Percentiles rank a stretch among this genome's conserved stretches.
Conservation (phyloP, 1,140 invertebrate species). For the Drosophila pachea region DNA sequence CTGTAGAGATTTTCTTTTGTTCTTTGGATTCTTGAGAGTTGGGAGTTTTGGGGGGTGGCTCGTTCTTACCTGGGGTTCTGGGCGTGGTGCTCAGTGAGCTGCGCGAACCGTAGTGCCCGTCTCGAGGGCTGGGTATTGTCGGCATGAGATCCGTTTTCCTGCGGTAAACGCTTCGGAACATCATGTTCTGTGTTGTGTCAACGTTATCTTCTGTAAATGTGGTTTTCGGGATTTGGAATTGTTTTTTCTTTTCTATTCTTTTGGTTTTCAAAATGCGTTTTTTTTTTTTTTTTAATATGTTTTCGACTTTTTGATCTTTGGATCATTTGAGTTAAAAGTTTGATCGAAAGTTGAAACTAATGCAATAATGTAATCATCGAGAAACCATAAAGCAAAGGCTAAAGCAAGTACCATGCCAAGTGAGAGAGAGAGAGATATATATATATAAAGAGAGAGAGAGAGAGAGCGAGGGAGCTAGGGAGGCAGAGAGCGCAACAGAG, state of each 20-base stretch:
- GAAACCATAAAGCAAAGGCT: constrained; percentile 41
- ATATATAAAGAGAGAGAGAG: constrained; percentile 10
- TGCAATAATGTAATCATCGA: constrained; percentile 37
- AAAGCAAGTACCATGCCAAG: constrained; percentile 45
- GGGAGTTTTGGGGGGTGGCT: constrained; percentile 7
- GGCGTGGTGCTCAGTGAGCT: constrained; percentile 82
- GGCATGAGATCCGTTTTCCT: constrained; percentile 93
- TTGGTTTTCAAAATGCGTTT: constrained; percentile 18
- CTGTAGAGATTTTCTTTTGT: constrained; percentile 23
- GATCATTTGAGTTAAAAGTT: constrained; percentile 37
- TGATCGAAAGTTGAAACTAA: constrained; percentile 40
- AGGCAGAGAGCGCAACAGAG: constrained; percentile 15
- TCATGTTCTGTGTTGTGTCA: constrained; percentile 80
- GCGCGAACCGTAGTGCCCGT: constrained; percentile 80
- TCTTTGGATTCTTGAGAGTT: not conserved
- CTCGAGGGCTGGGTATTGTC: constrained; percentile 89
- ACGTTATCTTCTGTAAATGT: constrained; percentile 78
- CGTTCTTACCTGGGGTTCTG: constrained; percentile 84
- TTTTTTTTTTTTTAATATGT: constrained; percentile 8
- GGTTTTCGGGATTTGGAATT: constrained; percentile 39
- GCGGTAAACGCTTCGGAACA: constrained; percentile 84
- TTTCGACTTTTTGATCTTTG: constrained; percentile 11
- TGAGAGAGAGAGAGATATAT: constrained; percentile 14
- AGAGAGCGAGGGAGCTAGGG: no score
- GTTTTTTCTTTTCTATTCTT: constrained; percentile 21